phyloP scores from a whole-genome alignment of 2,888 invertebrate genomes.

The Helleia helle region DNA sequence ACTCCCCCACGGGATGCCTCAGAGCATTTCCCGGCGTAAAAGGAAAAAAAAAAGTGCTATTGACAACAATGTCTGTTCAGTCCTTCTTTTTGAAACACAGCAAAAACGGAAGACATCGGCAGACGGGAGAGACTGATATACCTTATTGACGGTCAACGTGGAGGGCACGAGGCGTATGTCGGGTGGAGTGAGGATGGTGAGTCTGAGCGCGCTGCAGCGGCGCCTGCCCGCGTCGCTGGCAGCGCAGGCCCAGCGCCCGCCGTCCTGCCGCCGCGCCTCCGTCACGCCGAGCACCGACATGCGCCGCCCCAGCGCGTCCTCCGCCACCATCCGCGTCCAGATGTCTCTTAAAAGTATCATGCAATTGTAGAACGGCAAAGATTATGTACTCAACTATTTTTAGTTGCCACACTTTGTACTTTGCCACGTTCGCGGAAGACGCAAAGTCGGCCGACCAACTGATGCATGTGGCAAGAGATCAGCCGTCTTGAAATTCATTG shows the following conservation, averaged over 20 bases:
- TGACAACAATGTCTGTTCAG: too few species aligned
- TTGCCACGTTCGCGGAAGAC: too few species aligned
- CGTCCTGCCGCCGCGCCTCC: constrained; percentile 79
- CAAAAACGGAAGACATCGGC: too few species aligned
- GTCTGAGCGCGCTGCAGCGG: constrained; percentile 77
- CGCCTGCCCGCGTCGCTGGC: constrained; percentile 80
- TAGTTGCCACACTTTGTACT: neutral
- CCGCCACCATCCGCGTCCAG: constrained; percentile 77
- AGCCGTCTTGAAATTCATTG: too few species aligned
- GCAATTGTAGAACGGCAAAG: neutral
- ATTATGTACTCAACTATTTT: neutral
- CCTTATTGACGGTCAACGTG: constrained; percentile 81
- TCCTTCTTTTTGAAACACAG: too few species aligned
- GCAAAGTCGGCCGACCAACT: too few species aligned
- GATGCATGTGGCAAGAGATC: too few species aligned
- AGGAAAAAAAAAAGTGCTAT: too few species aligned
- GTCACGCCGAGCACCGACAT: constrained; percentile 83
- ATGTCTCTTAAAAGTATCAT: constrained; percentile 67
- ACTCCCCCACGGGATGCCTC: too few species aligned
- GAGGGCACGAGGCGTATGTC: constrained; percentile 80
- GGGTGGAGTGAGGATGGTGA: constrained; percentile 77
- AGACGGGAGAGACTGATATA: too few species aligned
- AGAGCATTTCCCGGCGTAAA: too few species aligned
- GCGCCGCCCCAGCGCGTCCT: constrained; percentile 57
- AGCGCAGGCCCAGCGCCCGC: constrained; percentile 87